Base-by-base conservation (phyloP, 2,888 invertebrate genomes). In the Phytoseiulus persimilis region DNA sequence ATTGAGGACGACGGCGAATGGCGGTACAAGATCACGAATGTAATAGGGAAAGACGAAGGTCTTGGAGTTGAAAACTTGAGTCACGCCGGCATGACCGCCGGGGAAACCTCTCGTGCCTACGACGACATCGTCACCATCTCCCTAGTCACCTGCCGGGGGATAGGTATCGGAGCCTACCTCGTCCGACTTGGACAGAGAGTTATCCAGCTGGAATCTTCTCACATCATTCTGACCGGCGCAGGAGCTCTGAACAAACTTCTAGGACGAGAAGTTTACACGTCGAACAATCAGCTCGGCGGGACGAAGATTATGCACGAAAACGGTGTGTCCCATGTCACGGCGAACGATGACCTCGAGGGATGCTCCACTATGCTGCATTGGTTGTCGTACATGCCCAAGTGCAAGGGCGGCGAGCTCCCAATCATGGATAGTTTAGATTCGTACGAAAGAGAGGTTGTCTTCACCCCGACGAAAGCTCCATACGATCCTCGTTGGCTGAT, bases 281-380 rank as follows among this genome's bases (percentile, higher is more conserved):
- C 97, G 90, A 99, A 99, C 94, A 98, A 97, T 93, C 99, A 99
- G 93, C 94, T 99, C 45, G 99, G 99, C 83, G 99, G 98, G 31
- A 95, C 97, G 14, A 98, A 99, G 94, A 98, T 99, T 90, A 99
- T 99, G 99, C 96, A 96, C 94, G 96, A 98, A 93, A 99, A 99
- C 92, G 99, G 99, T 9, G 96, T 99, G 0, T 95, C 98, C 0
- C 99, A 99, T 93, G 96, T 96, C 89, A 96, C 97, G 0, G 98
- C 96, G 87, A 94, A 95, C 0, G 95, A 96, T 83, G 99, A 99
- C 93, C 94, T 98, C 91, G 98, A 98, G 91, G 98, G 98, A 9
- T 95, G 97, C 2, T 94, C 95, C 91, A 96, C 96, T 0, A 95
- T 98, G 33, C 94, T 99, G 0, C 94, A 95, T 91, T 99, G 99